These are phyloP conservation scores for Xylota segnis DNA, from an alignment of 2,888 invertebrate species.

Conservation along the genomic window DNA sequence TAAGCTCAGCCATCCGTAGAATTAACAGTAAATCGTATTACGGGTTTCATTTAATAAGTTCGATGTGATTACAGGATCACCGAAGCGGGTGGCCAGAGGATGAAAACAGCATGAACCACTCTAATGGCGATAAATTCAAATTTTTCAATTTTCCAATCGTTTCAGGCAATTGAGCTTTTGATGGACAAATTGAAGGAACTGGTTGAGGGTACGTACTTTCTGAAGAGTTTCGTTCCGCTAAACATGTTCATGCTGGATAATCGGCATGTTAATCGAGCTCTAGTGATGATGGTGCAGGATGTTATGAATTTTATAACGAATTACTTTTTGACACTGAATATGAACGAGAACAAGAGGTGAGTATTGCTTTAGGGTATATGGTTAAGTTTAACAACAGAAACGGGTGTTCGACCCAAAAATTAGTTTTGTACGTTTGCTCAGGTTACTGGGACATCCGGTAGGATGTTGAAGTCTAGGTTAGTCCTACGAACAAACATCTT, in stretches of 20 bases:
- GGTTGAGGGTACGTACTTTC: slow-evolving; percentile 89
- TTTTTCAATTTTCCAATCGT: slow-evolving; percentile 36
- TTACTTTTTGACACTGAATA: slow-evolving; percentile 83
- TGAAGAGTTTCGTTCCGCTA: slow-evolving; percentile 91
- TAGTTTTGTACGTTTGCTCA: no score
- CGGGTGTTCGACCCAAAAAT: no score
- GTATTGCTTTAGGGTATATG: slow-evolving; percentile 66
- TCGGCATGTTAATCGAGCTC: slow-evolving; percentile 83
- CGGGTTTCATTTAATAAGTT: slow-evolving; percentile 73
- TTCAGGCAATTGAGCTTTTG: slow-evolving; percentile 88
- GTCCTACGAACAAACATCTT: background rate
- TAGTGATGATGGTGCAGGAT: slow-evolving; percentile 82
- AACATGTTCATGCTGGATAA: slow-evolving; percentile 93
- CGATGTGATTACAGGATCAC: slow-evolving; percentile 55
- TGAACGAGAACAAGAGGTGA: slow-evolving; percentile 91
- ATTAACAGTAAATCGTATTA: slow-evolving; percentile 84
- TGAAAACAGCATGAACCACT: background rate
- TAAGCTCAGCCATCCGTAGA: slow-evolving; percentile 83
- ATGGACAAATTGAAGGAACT: slow-evolving; percentile 90
- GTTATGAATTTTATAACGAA: slow-evolving; percentile 83
- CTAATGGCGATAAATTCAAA: slow-evolving; percentile 24
- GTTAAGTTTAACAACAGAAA: no score
- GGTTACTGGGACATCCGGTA: no score
- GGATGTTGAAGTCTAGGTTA: no score
- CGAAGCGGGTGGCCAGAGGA: slow-evolving; percentile 21